Conservation (phyloP, 2,797 vertebrate species). For the Spinus pinus region DNA sequence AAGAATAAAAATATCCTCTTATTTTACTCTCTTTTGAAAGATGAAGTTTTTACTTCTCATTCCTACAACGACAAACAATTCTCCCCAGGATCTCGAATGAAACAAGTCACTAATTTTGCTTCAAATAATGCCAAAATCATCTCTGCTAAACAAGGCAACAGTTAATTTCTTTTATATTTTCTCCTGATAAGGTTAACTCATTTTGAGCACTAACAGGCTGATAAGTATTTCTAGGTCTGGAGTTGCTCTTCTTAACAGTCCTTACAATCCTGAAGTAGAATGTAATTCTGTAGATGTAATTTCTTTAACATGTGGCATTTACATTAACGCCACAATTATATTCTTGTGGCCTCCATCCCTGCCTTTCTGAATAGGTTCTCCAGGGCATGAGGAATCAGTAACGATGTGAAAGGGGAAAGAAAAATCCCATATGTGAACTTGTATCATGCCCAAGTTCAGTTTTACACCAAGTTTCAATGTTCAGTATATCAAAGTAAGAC, state of each 20-base stretch:
- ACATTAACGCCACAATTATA: conserved; percentile 44
- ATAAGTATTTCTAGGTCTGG: neutral
- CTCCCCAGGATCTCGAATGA: accelerated
- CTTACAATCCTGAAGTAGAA: conserved; percentile 30
- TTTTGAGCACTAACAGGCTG: neutral
- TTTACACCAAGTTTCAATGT: neutral
- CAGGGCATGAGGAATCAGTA: neutral
- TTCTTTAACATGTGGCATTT: conserved; percentile 65
- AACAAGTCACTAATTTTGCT: neutral
- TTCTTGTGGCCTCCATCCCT: neutral
- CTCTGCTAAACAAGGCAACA: neutral
- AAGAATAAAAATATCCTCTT: neutral
- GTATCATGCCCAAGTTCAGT: conserved; percentile 27
- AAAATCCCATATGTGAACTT: conserved; percentile 54
- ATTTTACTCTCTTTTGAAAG: neutral
- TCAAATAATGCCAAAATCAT: neutral
- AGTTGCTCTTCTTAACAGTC: neutral
- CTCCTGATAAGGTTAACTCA: neutral
- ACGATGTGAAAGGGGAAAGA: conserved; percentile 10
- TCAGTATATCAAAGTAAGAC: conserved; percentile 22
- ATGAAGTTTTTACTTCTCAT: neutral
- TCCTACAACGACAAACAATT: neutral
- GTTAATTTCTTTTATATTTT: neutral
- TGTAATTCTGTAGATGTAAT: conserved; percentile 59
- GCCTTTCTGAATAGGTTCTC: conserved; percentile 24